A percentile compares a stretch with the other conserved stretches of the same genome.
Evolutionary conservation across 1,140 invertebrate species (phyloP).

Genomic region (Orchesella cincta): DNA sequence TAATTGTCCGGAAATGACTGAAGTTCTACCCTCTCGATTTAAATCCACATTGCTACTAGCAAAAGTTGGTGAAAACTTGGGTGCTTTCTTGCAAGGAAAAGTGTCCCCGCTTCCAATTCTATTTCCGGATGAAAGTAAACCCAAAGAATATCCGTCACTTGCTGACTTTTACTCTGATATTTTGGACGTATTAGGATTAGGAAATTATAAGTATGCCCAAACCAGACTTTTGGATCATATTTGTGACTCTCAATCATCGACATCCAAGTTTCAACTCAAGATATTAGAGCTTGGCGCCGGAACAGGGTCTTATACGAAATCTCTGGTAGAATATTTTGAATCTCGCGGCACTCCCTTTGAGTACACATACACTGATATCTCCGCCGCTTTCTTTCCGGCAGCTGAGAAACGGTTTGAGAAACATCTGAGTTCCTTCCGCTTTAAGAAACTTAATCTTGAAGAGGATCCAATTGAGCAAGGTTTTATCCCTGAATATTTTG

Average conservation of each 20-base stretch:
- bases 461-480: conserved; percentile 33
- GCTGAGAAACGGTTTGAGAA: conserved; percentile 29
- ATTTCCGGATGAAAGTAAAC: not conserved
- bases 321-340: not conserved
- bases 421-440: not conserved
- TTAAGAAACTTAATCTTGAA: conserved; percentile 27
- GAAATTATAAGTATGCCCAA: too few species aligned
- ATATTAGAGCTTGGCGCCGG: conserved; percentile 36
- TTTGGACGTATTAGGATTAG: too few species aligned
- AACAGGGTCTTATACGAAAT: not conserved
- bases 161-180: conserved; percentile 5
- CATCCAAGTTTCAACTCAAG: too few species aligned
- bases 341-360: not conserved
- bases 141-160: not conserved
- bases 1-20: too few species aligned
- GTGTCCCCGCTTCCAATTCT: not conserved
- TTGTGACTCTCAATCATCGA: too few species aligned
- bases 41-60: not conserved
- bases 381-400: conserved; percentile 30
- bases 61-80: conserved; percentile 21
- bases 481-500: conserved; percentile 30
- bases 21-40: not conserved
- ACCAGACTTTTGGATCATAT: too few species aligned
- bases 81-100: conserved; percentile 1
- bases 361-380: conserved; percentile 37